Evolutionary conservation across 2,113 vertebrate genomes (phyloP).

Genomic region (Oryzias woworae): DNA sequence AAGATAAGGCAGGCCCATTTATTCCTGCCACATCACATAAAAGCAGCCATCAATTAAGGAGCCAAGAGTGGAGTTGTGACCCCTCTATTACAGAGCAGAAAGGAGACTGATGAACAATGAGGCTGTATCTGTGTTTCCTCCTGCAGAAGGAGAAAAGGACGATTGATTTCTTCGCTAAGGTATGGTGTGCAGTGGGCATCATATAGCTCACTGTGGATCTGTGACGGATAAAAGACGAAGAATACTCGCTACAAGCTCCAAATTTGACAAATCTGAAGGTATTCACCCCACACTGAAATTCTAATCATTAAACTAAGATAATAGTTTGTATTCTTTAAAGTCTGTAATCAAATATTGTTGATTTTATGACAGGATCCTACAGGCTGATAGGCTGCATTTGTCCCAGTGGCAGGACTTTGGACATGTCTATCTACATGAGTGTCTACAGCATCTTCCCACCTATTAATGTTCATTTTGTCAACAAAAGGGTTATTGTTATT

Average conservation of each 20-base stretch:
- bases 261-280: slow-evolving; percentile 4
- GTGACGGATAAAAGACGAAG: slow-evolving; percentile 18
- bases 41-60: slow-evolving; percentile 72
- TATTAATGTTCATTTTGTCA: too few species aligned
- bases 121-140: slow-evolving; percentile 51
- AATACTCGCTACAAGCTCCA: background rate
- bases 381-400: too few species aligned
- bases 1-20: slow-evolving; percentile 63
- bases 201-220: slow-evolving; percentile 48
- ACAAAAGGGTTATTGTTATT: too few species aligned
- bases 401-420: too few species aligned
- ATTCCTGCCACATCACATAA: slow-evolving; percentile 71
- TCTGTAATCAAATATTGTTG: too few species aligned
- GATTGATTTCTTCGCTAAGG: slow-evolving; percentile 62
- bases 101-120: slow-evolving; percentile 52
- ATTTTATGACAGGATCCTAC: too few species aligned
- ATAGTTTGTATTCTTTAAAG: background rate
- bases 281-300: background rate
- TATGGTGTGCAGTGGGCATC: slow-evolving; percentile 52
- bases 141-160: slow-evolving; percentile 31
- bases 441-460: too few species aligned
- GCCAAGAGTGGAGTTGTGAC: slow-evolving; percentile 60
- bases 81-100: slow-evolving; percentile 62
- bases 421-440: too few species aligned
- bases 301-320: background rate